Evolutionary conservation across 1,140 invertebrate species (phyloP).

Genomic region (Bursaphelenchus mucronatus): DNA sequence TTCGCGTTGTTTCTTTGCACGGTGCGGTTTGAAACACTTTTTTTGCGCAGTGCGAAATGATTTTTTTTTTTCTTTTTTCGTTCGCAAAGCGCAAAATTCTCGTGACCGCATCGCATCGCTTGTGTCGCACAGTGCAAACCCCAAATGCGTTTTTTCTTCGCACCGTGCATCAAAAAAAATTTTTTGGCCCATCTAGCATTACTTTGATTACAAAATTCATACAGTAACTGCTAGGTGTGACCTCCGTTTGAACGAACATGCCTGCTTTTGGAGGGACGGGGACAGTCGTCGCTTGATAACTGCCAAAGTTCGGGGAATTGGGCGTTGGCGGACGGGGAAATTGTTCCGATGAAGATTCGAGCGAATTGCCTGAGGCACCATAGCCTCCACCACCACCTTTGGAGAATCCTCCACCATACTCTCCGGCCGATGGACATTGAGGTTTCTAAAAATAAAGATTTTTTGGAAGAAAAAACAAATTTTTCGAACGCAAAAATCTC

Average conservation of each 20-base stretch:
- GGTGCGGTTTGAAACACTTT: too few species aligned
- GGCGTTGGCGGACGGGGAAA: background rate
- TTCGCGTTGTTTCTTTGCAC: too few species aligned
- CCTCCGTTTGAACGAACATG: slow-evolving; percentile 12
- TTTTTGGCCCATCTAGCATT: too few species aligned
- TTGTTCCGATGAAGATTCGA: background rate
- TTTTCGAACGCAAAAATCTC: too few species aligned
- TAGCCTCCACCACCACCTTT: slow-evolving; percentile 10
- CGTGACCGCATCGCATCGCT: too few species aligned
- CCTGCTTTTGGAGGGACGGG: background rate
- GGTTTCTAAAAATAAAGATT: slow-evolving; percentile 41
- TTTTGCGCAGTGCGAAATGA: too few species aligned
- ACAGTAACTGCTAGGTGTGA: slow-evolving; percentile 15
- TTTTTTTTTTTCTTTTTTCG: too few species aligned
- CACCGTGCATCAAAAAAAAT: too few species aligned
- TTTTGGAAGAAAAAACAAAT: background rate
- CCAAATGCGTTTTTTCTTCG: too few species aligned
- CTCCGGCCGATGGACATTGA: slow-evolving; percentile 21
- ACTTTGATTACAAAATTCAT: too few species aligned
- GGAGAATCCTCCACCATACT: background rate
- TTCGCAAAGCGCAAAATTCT: too few species aligned
- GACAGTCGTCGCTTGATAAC: background rate
- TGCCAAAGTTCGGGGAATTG: background rate
- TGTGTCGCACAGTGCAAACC: too few species aligned
- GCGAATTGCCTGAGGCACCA: background rate